Conservation (phyloP, 2,888 invertebrate species). For the Phaedon cochleariae region DNA sequence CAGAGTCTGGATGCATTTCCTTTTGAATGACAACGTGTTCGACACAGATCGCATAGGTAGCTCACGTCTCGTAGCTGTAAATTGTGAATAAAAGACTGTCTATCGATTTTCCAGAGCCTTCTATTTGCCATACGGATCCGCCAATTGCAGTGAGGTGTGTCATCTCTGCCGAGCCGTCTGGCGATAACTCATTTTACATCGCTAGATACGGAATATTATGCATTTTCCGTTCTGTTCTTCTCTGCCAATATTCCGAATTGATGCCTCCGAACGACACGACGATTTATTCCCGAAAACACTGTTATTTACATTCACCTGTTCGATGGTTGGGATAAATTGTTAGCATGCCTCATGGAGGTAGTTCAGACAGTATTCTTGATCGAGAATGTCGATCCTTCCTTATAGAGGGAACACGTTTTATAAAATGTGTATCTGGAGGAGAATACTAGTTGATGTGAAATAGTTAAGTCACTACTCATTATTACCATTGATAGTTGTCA, state of each 20-base stretch:
- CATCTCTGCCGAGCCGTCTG: slow-evolving; percentile 20
- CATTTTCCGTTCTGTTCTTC: slow-evolving; percentile 27
- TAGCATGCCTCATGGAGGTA: no score
- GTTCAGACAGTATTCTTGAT: no score
- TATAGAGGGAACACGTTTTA: no score
- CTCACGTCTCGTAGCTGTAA: slow-evolving; percentile 11
- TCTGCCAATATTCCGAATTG: slow-evolving; percentile 25
- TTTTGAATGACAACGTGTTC: not conserved
- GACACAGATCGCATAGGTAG: not conserved
- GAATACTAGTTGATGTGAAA: no score
- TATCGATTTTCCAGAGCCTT: slow-evolving; percentile 15
- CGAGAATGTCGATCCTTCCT: no score
- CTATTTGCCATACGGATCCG: slow-evolving; percentile 19
- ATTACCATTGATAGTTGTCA: no score
- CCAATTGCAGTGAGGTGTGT: slow-evolving; percentile 32
- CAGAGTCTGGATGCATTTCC: no score
- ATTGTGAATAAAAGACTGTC: slow-evolving; percentile 15
- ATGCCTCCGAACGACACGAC: slow-evolving; percentile 6
- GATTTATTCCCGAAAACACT: not conserved
- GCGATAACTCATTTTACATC: slow-evolving; percentile 31
- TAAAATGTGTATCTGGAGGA: no score
- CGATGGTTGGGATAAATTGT: not conserved
- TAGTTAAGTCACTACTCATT: no score
- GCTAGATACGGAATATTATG: slow-evolving; percentile 32
- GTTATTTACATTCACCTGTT: not conserved